phyloP scores from a whole-genome alignment of 1,140 invertebrate species.

The Euglossa dilemma region DNA sequence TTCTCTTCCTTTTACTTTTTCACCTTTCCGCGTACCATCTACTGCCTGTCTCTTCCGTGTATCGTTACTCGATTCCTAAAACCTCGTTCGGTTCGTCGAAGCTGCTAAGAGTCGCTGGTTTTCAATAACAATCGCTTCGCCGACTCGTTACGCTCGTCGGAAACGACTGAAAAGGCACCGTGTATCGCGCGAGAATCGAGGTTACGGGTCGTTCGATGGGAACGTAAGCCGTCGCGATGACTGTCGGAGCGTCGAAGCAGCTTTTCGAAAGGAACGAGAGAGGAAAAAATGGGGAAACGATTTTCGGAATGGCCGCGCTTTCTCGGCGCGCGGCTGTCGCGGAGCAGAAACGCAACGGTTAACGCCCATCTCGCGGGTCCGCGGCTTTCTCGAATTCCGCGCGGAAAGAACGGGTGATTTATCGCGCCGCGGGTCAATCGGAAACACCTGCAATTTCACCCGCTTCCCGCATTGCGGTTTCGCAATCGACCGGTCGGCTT shows the following conservation, averaged over 20 bases:
- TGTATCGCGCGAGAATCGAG: slow-evolving; percentile 3
- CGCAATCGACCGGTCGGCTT: slow-evolving; percentile 45
- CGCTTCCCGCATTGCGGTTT: slow-evolving; percentile 51
- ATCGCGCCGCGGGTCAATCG: slow-evolving; percentile 31
- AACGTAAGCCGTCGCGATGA: slow-evolving; percentile 11
- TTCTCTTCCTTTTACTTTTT: neutral
- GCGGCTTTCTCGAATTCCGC: slow-evolving; percentile 26
- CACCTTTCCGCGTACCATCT: too few species aligned
- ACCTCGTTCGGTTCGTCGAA: neutral
- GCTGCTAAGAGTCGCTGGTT: neutral
- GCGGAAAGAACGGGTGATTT: slow-evolving; percentile 24
- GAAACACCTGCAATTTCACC: slow-evolving; percentile 48
- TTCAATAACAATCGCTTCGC: neutral
- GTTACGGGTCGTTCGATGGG: slow-evolving; percentile 35
- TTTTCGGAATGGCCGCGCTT: slow-evolving; percentile 6
- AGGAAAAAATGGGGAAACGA: neutral
- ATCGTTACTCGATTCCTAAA: neutral
- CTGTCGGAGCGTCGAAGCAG: slow-evolving; percentile 14
- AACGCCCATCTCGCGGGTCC: neutral
- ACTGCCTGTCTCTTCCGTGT: too few species aligned
- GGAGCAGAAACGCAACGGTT: neutral
- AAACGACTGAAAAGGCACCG: neutral
- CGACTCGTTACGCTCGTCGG: neutral
- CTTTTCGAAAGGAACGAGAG: too few species aligned
- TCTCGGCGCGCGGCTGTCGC: neutral